Percentiles rank a stretch among this genome's conserved stretches.
These are phyloP conservation scores for Pontoporia blainvillei DNA, from an alignment of 2,113 vertebrate genomes.

Conservation along the genomic window DNA sequence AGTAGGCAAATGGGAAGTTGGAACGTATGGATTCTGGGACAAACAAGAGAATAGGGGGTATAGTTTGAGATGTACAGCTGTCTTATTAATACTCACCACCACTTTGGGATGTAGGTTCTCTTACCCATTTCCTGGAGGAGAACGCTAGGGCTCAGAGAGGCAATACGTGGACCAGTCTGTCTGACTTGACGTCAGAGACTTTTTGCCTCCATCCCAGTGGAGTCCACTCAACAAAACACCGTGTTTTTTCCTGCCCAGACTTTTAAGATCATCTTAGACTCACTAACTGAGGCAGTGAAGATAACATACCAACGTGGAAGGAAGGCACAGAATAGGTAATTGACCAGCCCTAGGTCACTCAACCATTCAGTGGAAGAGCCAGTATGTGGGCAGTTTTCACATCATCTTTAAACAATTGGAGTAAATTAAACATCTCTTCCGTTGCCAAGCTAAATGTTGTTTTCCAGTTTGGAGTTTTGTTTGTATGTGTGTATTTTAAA, in stretches of 20 bases:
- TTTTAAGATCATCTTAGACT: neutral
- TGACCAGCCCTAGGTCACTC: neutral
- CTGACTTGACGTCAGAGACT: neutral
- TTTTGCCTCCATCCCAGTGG: neutral
- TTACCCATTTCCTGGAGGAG: neutral
- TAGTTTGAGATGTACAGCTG: neutral
- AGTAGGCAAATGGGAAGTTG: too few species aligned
- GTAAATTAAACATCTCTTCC: neutral
- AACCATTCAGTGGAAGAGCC: neutral
- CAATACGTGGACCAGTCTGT: neutral
- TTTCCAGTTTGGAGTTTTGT: slow-evolving; percentile 25
- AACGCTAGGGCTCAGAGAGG: neutral
- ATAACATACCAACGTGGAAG: neutral
- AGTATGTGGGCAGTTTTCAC: neutral
- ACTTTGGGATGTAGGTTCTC: neutral
- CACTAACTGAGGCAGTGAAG: neutral
- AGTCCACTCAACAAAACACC: neutral
- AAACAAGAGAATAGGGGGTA: neutral
- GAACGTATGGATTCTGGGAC: neutral
- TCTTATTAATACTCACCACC: neutral
- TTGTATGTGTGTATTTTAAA: slow-evolving; percentile 25
- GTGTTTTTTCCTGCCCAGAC: neutral
- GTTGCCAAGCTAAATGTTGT: neutral
- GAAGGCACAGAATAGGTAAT: neutral
- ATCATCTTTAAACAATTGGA: neutral